Evolutionary conservation across 2,113 vertebrate genomes (phyloP).

Genomic region (Carassius auratus): DNA sequence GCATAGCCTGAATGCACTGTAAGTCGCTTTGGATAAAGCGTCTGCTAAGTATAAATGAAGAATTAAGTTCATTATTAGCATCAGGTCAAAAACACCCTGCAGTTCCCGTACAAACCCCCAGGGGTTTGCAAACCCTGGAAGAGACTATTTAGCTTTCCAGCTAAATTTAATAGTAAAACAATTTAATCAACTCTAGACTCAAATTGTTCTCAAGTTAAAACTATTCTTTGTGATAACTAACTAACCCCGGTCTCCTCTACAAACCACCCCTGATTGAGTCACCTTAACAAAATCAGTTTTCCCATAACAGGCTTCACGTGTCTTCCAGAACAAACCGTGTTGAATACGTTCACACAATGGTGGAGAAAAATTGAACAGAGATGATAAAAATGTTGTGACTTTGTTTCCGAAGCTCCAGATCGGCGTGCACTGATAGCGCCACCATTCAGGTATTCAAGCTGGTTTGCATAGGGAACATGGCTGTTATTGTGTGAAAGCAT

Average conservation of each 20-base stretch:
- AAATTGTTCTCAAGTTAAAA: neutral
- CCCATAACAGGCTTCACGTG: neutral
- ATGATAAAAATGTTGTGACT: conserved; percentile 22
- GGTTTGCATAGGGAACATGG: conserved; percentile 54
- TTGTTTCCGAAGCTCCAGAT: conserved; percentile 42
- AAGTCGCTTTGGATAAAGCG: too few species aligned
- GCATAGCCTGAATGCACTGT: too few species aligned
- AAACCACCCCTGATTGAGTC: conserved; percentile 22
- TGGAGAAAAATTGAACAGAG: conserved; percentile 10
- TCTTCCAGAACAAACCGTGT: conserved; percentile 37
- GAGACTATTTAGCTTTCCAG: neutral
- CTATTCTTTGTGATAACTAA: neutral
- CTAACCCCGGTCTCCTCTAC: neutral
- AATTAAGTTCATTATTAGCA: too few species aligned
- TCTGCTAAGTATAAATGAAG: too few species aligned
- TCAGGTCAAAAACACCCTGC: too few species aligned
- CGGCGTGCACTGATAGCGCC: conserved; percentile 34
- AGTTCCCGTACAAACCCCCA: too few species aligned
- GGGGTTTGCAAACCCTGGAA: neutral
- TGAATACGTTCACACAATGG: neutral
- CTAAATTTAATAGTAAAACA: neutral
- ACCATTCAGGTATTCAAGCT: conserved; percentile 47
- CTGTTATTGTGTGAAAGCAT: conserved; percentile 54
- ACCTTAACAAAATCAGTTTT: conserved; percentile 22
- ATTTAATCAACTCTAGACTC: neutral